Base-by-base conservation (phyloP, 2,113 vertebrate genomes). In the Trinectes maculatus region DNA sequence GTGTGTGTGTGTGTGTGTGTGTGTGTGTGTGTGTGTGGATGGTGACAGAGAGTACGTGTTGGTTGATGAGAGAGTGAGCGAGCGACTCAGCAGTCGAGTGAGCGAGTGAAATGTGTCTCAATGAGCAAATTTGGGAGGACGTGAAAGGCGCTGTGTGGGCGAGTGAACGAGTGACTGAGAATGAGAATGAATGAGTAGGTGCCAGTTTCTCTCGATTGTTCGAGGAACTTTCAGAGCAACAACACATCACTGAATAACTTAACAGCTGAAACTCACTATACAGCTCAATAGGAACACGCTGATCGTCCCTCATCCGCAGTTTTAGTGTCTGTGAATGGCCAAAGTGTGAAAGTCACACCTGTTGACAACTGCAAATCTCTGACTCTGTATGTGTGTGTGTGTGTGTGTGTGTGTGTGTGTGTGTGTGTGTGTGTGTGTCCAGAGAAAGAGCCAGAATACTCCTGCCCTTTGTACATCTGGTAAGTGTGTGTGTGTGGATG, bases 201-300 rank as follows among this genome's bases (percentile, higher is more conserved):
- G 15, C 18, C 16, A 58, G n/a, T 10, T 52, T 51, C 39, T 24
- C 48, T 53, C 16, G n/a, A 59, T n/a, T 3, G 2, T 16, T 47
- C 10, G 4, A 36, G 29, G 22, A 21, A 60, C 26, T 15, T 47
- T 36, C 29, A 31, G 29, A 31, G 29, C 29, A 31, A 31, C 34
- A 12, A 13, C 34, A 37, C 34, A 3, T 37, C 34, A 15, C 34
- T 37, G 34, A 5, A 2, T 2, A 33, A n/a, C n/a, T n/a, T n/a
- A n/a, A n/a, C n/a, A n/a, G n/a, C n/a, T n/a, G n/a, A n/a, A n/a
- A n/a, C n/a, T n/a, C n/a, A n/a, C n/a, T n/a, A n/a, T n/a, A n/a
- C n/a, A n/a, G n/a, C n/a, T n/a, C n/a, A n/a, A n/a, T n/a, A 80
- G 82, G 84, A 84, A 89, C 89, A 88, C 33, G 85, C 58, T 71